A percentile compares a stretch with the other conserved stretches of the same genome.
Evolutionary conservation across 2,888 invertebrate species (phyloP).

Genomic region (Seira sanloemensis): DNA sequence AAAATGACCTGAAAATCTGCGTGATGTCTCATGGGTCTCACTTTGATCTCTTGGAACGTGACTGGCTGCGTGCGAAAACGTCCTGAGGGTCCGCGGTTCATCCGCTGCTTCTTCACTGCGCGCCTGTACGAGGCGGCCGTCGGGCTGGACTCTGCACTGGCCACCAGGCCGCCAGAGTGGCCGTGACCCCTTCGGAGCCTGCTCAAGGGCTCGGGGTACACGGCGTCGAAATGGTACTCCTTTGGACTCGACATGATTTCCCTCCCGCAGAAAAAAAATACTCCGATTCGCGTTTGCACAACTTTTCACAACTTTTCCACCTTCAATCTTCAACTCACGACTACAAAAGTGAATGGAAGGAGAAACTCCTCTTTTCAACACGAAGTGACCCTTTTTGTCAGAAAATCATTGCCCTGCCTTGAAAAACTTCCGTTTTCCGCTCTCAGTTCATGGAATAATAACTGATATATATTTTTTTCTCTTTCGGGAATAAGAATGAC

Average conservation of each 20-base stretch:
- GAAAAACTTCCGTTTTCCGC: background rate
- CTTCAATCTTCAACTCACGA: no score
- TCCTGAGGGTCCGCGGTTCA: conserved; percentile 75
- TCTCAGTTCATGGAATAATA: no score
- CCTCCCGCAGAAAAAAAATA: background rate
- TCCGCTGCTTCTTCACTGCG: conserved; percentile 79
- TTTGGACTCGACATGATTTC: conserved; percentile 72
- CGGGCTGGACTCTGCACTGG: conserved; percentile 74
- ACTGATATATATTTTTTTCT: no score
- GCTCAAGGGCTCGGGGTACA: conserved; percentile 80
- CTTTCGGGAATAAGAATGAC: no score
- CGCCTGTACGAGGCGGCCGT: conserved; percentile 74
- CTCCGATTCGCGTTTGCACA: background rate
- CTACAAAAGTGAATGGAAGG: no score
- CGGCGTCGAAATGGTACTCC: conserved; percentile 73
- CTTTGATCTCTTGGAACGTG: conserved; percentile 86
- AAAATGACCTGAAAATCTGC: background rate
- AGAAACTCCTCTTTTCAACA: background rate
- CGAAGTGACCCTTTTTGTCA: background rate
- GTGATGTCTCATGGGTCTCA: conserved; percentile 73
- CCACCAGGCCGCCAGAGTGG: conserved; percentile 57
- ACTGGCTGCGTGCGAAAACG: conserved; percentile 81
- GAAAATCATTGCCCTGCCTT: background rate
- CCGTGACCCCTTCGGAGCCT: conserved; percentile 78
- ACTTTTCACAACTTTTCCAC: no score